Conservation (phyloP, 2,113 vertebrate species). For the Phalacrocorax carbo region DNA sequence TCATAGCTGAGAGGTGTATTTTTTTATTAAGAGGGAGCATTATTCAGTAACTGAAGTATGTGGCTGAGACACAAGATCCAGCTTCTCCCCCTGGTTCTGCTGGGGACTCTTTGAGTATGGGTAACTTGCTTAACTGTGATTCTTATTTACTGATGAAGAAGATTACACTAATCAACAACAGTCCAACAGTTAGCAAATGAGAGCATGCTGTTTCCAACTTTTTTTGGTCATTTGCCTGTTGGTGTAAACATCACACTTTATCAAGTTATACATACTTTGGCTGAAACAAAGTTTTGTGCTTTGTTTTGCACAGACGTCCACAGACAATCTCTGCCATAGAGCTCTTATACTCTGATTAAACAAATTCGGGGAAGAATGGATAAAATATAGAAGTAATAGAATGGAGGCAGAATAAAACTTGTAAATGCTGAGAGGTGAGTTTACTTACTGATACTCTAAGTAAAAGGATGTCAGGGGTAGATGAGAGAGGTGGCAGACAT, state of each 20-base stretch:
- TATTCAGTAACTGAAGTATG: background rate
- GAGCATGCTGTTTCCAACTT: background rate
- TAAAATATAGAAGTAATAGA: background rate
- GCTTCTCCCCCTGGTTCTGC: background rate
- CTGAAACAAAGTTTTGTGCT: background rate
- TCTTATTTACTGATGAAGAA: background rate
- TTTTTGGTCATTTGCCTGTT: background rate
- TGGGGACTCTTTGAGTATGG: background rate
- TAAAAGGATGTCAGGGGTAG: background rate
- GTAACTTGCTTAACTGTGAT: background rate
- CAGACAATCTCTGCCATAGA: background rate
- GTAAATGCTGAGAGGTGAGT: background rate
- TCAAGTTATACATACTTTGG: background rate
- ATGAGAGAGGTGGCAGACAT: background rate
- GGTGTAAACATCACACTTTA: background rate
- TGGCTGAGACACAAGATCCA: background rate
- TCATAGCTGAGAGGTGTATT: background rate
- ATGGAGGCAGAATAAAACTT: background rate
- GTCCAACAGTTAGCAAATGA: background rate
- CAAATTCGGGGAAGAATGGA: background rate
- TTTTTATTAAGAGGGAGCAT: background rate
- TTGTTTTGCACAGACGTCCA: background rate
- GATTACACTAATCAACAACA: background rate
- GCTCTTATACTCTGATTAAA: background rate
- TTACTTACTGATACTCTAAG: background rate